Evolutionary conservation across 2,888 invertebrate species (phyloP).

Genomic region (Melanostoma scalare): DNA sequence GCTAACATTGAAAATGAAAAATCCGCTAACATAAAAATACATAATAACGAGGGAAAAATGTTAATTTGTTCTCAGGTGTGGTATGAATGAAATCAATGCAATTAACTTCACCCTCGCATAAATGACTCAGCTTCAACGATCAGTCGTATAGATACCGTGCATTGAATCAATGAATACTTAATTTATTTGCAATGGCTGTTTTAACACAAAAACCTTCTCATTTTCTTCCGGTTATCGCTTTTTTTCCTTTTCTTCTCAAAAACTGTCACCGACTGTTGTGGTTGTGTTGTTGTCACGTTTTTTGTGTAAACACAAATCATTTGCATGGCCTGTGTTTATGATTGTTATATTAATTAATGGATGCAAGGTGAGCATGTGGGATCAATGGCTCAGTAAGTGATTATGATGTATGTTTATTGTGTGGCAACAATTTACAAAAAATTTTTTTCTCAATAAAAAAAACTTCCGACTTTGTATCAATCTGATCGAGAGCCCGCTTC

Average conservation of each 20-base stretch:
- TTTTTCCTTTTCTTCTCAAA: not conserved
- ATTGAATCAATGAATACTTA: conserved; percentile 4
- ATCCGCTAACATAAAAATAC: not conserved
- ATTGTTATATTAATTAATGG: conserved; percentile 41
- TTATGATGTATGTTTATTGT: conserved; percentile 32
- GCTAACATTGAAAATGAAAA: too few species aligned
- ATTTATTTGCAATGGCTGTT: conserved; percentile 2
- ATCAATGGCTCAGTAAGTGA: conserved; percentile 44
- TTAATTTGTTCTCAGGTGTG: not conserved
- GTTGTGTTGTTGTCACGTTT: conserved; percentile 51
- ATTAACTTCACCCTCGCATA: not conserved
- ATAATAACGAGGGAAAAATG: too few species aligned
- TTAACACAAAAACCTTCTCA: conserved; percentile 32
- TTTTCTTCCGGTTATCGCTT: conserved; percentile 45
- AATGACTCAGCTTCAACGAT: not conserved
- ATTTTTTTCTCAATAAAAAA: not conserved
- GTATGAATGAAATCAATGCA: not conserved
- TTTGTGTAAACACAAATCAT: conserved; percentile 34
- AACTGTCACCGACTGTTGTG: conserved; percentile 25
- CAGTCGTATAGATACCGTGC: not conserved
- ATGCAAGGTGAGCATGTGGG: conserved; percentile 49
- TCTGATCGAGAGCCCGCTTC: not conserved
- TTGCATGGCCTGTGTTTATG: conserved; percentile 42
- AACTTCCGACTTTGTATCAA: conserved; percentile 8
- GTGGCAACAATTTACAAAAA: not conserved